phyloP scores from a whole-genome alignment of 2,113 vertebrate genomes.

The Cisticola juncidis region DNA sequence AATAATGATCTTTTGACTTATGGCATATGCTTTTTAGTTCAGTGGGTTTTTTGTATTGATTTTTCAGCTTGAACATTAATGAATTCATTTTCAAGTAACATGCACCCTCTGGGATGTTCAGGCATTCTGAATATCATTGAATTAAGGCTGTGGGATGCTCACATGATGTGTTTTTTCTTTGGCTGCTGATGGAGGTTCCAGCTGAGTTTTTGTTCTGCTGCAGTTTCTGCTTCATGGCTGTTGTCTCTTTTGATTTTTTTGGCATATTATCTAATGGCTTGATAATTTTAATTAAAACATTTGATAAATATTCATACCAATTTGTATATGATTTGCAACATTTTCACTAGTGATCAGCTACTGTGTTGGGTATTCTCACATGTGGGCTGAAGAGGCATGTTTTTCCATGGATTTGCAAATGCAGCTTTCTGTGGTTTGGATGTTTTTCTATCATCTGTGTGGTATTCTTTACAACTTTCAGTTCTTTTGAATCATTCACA shows the following conservation, averaged over 20 bases:
- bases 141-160: constrained; percentile 28
- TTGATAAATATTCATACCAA: constrained; percentile 54
- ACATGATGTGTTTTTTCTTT: neutral
- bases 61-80: constrained; percentile 53
- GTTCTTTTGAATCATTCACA: neutral
- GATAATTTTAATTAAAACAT: constrained; percentile 63
- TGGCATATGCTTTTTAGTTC: constrained; percentile 21
- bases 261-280: constrained; percentile 30
- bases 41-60: constrained; percentile 40
- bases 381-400: neutral
- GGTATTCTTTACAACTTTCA: neutral
- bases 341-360: neutral
- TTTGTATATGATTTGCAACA: constrained; percentile 17
- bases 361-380: neutral
- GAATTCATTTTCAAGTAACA: constrained; percentile 34
- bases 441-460: neutral
- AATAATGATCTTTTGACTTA: constrained; percentile 18
- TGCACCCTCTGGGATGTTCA: constrained; percentile 20
- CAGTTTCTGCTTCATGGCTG: constrained; percentile 9
- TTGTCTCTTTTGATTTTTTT: neutral
- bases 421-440: neutral
- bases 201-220: constrained; percentile 50
- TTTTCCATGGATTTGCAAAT: neutral
- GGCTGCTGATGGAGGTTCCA: constrained; percentile 18
- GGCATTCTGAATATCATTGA: constrained; percentile 36